Conservation (phyloP, 2,113 vertebrate species). For the Neolamprologus devosi region DNA sequence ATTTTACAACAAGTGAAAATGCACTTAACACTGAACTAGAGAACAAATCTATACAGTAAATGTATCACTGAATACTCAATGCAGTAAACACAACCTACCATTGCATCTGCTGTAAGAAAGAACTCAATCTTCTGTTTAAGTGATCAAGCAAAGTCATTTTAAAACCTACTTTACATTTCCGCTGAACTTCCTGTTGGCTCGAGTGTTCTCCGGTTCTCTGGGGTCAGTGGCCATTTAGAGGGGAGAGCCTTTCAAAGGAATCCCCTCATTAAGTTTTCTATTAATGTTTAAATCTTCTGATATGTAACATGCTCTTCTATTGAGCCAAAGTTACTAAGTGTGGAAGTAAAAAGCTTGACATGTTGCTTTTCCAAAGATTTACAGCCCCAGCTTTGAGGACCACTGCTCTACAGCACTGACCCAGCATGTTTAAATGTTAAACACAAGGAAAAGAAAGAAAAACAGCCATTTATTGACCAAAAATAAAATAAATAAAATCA, state of each 20-base stretch:
- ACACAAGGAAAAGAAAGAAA: background rate
- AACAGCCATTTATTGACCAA: background rate
- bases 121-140: background rate
- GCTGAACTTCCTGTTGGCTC: background rate
- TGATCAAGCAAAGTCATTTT: background rate
- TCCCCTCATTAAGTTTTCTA: background rate
- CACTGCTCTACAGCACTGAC: background rate
- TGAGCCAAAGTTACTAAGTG: background rate
- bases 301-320: background rate
- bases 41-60: background rate
- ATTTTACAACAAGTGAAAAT: background rate
- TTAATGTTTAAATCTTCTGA: background rate
- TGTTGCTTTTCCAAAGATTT: fast-evolving
- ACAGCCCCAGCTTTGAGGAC: background rate
- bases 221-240: fast-evolving
- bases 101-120: background rate
- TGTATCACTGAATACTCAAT: background rate
- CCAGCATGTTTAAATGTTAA: background rate
- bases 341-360: background rate
- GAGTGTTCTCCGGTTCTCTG: background rate
- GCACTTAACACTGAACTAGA: background rate
- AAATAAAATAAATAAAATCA: background rate
- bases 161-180: background rate
- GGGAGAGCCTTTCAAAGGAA: background rate
- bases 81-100: background rate